phyloP scores from a whole-genome alignment of 2,888 invertebrate genomes.

The Auanema freiburgensis region DNA sequence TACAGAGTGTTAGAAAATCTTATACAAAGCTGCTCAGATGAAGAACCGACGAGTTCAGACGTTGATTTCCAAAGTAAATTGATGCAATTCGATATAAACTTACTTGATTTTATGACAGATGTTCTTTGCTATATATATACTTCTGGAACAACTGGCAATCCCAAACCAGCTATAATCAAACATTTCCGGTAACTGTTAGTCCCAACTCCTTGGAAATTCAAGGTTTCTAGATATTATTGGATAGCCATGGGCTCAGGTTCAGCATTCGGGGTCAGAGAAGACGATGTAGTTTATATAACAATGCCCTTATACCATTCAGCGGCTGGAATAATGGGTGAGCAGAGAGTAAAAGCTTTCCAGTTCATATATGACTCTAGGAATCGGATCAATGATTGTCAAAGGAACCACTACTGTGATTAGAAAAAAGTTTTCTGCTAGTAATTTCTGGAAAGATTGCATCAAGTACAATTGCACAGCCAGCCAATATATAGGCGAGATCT shows the following conservation, averaged over 20 bases:
- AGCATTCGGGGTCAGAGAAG: constrained; percentile 58
- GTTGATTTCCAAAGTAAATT: constrained; percentile 47
- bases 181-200: constrained; percentile 73
- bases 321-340: constrained; percentile 75
- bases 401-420: constrained; percentile 81
- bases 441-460: constrained; percentile 75
- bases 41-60: constrained; percentile 32
- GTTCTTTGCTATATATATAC: constrained; percentile 90
- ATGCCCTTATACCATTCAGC: constrained; percentile 94
- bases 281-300: constrained; percentile 84
- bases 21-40: constrained; percentile 21
- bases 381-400: constrained; percentile 46
- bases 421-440: constrained; percentile 89
- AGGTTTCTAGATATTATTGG: constrained; percentile 42
- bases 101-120: constrained; percentile 44
- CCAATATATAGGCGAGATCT: constrained; percentile 70
- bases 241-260: constrained; percentile 46
- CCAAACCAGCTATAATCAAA: constrained; percentile 94
- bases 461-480: constrained; percentile 51
- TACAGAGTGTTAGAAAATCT: constrained; percentile 25
- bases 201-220: neutral
- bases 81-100: neutral
- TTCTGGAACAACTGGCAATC: constrained; percentile 95
- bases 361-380: constrained; percentile 18
- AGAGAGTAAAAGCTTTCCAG: neutral